Evolutionary conservation across 1,140 invertebrate genomes (phyloP), one percentile per base, ranked within the genome.

Genomic region (Eueides isabella): DNA sequence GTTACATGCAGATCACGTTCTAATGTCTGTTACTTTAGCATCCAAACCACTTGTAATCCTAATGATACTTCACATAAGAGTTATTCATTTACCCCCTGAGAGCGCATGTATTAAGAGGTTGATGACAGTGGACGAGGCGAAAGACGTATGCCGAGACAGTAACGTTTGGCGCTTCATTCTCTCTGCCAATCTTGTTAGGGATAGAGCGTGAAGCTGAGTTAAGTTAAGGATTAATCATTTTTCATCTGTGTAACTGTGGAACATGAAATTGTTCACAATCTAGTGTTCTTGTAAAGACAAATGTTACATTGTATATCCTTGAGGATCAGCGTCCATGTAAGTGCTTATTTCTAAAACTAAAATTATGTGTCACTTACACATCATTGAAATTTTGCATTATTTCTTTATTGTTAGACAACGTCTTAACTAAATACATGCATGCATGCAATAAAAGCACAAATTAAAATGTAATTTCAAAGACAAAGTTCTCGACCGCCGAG

Each of bases 241-340:
- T n/a, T n/a, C n/a, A n/a, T n/a, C 28, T 81, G 80, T 19, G 71
- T 70, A 11, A 79, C n/a, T 81, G 80, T 44, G 69, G 67, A 2
- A 79, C 69, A 69, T 72, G 68, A 30, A 71, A 72, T 12, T 81
- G 80, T 38, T 77, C 77, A 0, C 75, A 79, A 63, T 33, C 71
- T 16, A 74, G 44, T 30, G 14, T 16, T 5, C 7, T 23, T 81
- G 80, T 71, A 67, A 31, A 41, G 26, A 61, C 19, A 80, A 80
- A 5, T 83, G 79, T 35, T n/a, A n/a, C 62, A 33, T 30, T 86
- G 84, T 33, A 77, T 44, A 78, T 82, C 26, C 77, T 72, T 11
- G 62, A 26, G 12, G 31, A 78, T 61, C 3, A 75, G 26, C 72
- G 73, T 23, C 74, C 77, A 30, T 55, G 77, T 78, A 61, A 70